phyloP scores from a whole-genome alignment of 1,140 invertebrate genomes.

The Rhynchophorus ferrugineus region DNA sequence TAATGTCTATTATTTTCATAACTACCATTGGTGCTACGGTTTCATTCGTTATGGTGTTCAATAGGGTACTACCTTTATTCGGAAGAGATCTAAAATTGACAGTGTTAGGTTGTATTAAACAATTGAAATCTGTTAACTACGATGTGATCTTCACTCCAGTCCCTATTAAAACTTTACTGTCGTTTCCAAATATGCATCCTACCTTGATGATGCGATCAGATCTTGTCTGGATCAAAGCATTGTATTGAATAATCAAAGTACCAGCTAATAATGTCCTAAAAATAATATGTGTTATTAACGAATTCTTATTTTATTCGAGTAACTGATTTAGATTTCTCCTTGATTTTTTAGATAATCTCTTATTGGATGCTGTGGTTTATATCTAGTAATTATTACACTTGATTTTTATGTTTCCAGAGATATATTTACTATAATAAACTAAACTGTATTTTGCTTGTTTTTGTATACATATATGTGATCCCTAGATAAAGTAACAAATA shows the following conservation, averaged over 20 bases:
- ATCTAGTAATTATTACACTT: too few species aligned
- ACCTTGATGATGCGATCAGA: conserved; percentile 57
- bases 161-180: conserved; percentile 34
- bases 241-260: conserved; percentile 58
- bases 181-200: conserved; percentile 48
- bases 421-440: too few species aligned
- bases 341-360: too few species aligned
- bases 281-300: neutral
- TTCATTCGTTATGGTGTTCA: conserved; percentile 26
- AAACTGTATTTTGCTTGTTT: too few species aligned
- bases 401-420: too few species aligned
- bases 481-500: too few species aligned
- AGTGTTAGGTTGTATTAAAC: neutral
- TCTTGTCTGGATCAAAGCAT: conserved; percentile 56
- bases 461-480: too few species aligned
- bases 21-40: conserved; percentile 30
- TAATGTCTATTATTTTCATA: conserved; percentile 36
- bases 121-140: conserved; percentile 22
- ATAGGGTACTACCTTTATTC: conserved; percentile 27
- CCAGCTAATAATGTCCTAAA: conserved; percentile 53
- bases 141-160: conserved; percentile 36
- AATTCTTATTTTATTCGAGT: conserved; percentile 3
- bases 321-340: too few species aligned
- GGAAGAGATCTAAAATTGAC: conserved; percentile 13
- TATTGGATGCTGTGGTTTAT: neutral